Evolutionary conservation across 2,797 vertebrate genomes (phyloP).

Genomic region (Eospalax fontanierii): DNA sequence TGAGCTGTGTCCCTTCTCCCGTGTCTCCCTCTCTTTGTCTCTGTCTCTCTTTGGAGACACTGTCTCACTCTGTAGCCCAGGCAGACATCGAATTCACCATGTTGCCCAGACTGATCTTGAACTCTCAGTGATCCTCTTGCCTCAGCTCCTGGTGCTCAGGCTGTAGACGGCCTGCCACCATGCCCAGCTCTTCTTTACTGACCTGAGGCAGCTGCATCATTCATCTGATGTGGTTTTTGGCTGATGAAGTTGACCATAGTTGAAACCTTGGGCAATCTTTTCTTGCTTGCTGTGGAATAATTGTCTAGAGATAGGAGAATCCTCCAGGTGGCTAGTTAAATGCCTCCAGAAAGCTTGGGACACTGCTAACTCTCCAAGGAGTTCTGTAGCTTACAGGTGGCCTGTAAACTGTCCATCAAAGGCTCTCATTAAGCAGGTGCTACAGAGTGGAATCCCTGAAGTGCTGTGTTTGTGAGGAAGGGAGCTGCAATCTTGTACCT

Average conservation of each 20-base stretch:
- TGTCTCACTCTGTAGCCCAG: too few relatives aligned
- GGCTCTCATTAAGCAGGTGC: conserved; percentile 65
- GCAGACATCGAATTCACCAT: too few relatives aligned
- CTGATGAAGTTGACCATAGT: background rate
- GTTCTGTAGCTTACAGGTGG: conserved; percentile 61
- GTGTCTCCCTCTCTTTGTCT: too few relatives aligned
- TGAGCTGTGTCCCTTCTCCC: too few relatives aligned
- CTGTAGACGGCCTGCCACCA: background rate
- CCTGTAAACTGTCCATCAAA: conserved; percentile 42
- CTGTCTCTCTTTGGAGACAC: too few relatives aligned
- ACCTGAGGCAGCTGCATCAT: background rate
- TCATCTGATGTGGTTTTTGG: conserved; percentile 1
- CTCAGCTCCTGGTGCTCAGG: background rate
- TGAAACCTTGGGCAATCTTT: conserved; percentile 64
- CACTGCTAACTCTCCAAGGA: conserved; percentile 55
- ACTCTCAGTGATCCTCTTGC: background rate
- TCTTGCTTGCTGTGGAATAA: conserved; percentile 68
- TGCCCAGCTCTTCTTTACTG: background rate
- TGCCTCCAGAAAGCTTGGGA: conserved; percentile 61
- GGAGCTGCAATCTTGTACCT: background rate
- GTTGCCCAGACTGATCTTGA: background rate
- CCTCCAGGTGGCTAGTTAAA: conserved; percentile 83
- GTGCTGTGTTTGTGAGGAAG: background rate
- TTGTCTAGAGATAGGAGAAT: conserved; percentile 75
- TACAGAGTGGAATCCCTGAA: background rate